Percentiles rank a stretch among this genome's conserved stretches.
Conservation (phyloP, 2,797 vertebrate species). For the Gymnoscopelus braueri region DNA sequence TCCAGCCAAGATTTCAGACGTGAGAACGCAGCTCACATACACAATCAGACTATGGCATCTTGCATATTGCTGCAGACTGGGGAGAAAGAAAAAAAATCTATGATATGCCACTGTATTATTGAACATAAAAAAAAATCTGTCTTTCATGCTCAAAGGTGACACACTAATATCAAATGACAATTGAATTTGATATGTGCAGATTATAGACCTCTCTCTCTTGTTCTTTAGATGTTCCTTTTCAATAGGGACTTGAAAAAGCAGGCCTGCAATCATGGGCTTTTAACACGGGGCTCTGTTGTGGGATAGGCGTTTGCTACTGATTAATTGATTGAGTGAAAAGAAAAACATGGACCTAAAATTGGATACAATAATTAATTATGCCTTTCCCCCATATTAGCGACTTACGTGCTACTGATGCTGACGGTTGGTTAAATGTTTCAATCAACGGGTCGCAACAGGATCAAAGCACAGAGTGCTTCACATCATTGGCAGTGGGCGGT, state of each 20-base stretch:
- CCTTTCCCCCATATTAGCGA: slow-evolving; percentile 50
- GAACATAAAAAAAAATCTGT: background rate
- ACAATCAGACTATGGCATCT: slow-evolving; percentile 40
- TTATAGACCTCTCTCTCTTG: no score
- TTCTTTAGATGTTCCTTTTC: no score
- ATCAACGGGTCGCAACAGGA: slow-evolving; percentile 48
- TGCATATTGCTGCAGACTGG: slow-evolving; percentile 18
- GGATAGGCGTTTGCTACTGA: no score
- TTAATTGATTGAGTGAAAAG: no score
- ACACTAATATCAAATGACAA: background rate
- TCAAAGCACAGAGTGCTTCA: slow-evolving; percentile 69
- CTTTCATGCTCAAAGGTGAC: background rate
- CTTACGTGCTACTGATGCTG: slow-evolving; percentile 16
- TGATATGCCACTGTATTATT: background rate
- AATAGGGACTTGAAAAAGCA: no score
- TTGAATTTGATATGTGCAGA: no score
- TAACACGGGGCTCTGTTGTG: no score
- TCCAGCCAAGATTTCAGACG: slow-evolving; percentile 63
- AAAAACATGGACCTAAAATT: background rate
- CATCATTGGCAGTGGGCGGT: slow-evolving; percentile 45
- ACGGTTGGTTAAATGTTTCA: slow-evolving; percentile 46
- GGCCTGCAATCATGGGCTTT: no score
- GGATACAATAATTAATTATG: slow-evolving; percentile 37
- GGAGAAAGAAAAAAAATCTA: background rate
- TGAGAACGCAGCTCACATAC: slow-evolving; percentile 52